Conservation (phyloP, 1,140 invertebrate genomes). For the Hirudo medicinalis region DNA sequence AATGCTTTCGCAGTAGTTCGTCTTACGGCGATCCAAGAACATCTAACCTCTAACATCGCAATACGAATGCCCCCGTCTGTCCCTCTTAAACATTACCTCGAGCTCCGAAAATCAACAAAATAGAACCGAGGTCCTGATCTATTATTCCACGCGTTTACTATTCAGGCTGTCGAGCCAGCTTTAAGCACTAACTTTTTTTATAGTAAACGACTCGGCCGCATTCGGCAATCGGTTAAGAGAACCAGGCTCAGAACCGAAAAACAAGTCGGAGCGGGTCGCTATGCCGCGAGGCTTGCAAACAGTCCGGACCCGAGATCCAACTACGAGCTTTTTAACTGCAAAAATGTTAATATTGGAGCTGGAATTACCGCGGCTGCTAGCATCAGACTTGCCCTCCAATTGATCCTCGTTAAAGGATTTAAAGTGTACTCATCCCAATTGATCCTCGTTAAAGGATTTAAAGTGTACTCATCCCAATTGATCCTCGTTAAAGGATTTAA, state of each 20-base stretch:
- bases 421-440: too few species aligned
- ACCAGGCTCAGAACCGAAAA: constrained; percentile 27
- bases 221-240: constrained; percentile 39
- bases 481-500: too few species aligned
- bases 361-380: too few species aligned
- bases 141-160: constrained; percentile 68
- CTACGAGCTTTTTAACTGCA: constrained; percentile 43
- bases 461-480: too few species aligned
- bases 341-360: too few species aligned
- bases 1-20: constrained; percentile 62
- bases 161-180: constrained; percentile 56
- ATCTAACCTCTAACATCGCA: constrained; percentile 32
- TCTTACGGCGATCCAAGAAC: constrained; percentile 63
- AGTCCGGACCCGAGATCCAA: constrained; percentile 36
- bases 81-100: constrained; percentile 58
- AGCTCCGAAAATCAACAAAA: constrained; percentile 43
- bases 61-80: constrained; percentile 39
- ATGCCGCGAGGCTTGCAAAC: constrained; percentile 30
- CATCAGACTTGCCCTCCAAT: too few species aligned
- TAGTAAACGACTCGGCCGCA: constrained; percentile 53
- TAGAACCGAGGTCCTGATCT: constrained; percentile 66
- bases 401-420: too few species aligned
- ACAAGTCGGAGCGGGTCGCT: constrained; percentile 25
- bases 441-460: too few species aligned
- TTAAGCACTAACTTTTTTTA: constrained; percentile 74